Evolutionary conservation across 2,888 invertebrate genomes (phyloP).

Genomic region (Eucriotettix oculatus): DNA sequence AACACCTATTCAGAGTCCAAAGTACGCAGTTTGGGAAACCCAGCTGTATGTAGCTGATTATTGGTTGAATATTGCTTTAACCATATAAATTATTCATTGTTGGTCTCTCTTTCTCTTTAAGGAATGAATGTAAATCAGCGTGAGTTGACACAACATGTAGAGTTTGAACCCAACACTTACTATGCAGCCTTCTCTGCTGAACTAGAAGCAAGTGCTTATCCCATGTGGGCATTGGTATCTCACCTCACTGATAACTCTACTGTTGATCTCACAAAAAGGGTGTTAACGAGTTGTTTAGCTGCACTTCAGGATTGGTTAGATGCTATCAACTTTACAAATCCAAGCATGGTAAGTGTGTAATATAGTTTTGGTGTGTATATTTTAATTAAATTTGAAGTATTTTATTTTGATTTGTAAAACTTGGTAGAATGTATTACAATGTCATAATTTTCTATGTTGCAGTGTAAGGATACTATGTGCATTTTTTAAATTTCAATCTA

Average conservation of each 20-base stretch:
- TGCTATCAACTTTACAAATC: constrained; percentile 56
- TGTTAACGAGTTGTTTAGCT: constrained; percentile 56
- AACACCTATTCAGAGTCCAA: too few relatives aligned
- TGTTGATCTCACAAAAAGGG: constrained; percentile 49
- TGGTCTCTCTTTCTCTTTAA: constrained; percentile 20
- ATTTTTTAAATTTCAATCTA: too few relatives aligned
- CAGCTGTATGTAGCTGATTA: too few relatives aligned
- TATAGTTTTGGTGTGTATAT: too few relatives aligned
- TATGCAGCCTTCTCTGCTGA: constrained; percentile 97
- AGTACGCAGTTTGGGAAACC: too few relatives aligned
- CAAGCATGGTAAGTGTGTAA: constrained; percentile 39
- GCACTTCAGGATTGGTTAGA: constrained; percentile 80
- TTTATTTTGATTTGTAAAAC: too few relatives aligned
- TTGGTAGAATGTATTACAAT: too few relatives aligned
- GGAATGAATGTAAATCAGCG: constrained; percentile 95
- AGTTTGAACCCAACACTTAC: constrained; percentile 93
- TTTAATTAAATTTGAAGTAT: too few relatives aligned
- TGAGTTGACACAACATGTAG: constrained; percentile 79
- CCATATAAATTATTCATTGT: neutral
- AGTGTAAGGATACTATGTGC: too few relatives aligned
- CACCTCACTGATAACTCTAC: constrained; percentile 67
- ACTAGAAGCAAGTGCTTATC: constrained; percentile 89
- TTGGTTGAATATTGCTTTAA: too few relatives aligned
- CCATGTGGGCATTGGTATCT: constrained; percentile 92
- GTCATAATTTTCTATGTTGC: too few relatives aligned